Conservation (phyloP, 2,797 vertebrate genomes). For the Chrysocyon brachyurus region DNA sequence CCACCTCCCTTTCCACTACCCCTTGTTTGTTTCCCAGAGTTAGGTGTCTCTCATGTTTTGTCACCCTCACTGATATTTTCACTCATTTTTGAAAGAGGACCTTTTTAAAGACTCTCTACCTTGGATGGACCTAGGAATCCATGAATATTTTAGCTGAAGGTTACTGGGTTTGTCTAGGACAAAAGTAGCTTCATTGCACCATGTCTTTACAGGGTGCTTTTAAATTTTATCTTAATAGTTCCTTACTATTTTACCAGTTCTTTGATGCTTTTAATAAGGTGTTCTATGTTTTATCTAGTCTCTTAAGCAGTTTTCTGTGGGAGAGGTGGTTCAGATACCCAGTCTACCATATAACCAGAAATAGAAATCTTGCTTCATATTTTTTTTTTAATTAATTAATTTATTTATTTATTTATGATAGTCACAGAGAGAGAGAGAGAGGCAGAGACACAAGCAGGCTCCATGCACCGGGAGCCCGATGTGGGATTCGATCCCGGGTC, state of each 20-base stretch:
- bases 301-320: background rate
- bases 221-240: constrained; percentile 34
- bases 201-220: constrained; percentile 1
- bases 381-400: background rate
- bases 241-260: background rate
- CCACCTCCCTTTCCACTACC: no score
- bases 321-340: background rate
- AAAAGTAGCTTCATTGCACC: constrained; percentile 33
- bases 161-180: background rate
- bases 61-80: no score
- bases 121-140: background rate
- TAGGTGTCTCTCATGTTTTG: no score
- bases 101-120: background rate
- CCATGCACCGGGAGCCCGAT: no score
- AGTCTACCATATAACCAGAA: background rate
- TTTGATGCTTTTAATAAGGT: constrained; percentile 14
- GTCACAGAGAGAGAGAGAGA: no score
- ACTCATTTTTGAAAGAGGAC: background rate
- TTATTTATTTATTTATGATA: no score
- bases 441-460: no score
- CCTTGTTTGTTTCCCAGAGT: no score
- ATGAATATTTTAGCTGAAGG: constrained; percentile 21
- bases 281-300: constrained; percentile 23
- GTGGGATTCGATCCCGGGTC: no score
- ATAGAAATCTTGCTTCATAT: constrained; percentile 51